Conservation (phyloP, 2,888 invertebrate species). For the Emmelina monodactyla region DNA sequence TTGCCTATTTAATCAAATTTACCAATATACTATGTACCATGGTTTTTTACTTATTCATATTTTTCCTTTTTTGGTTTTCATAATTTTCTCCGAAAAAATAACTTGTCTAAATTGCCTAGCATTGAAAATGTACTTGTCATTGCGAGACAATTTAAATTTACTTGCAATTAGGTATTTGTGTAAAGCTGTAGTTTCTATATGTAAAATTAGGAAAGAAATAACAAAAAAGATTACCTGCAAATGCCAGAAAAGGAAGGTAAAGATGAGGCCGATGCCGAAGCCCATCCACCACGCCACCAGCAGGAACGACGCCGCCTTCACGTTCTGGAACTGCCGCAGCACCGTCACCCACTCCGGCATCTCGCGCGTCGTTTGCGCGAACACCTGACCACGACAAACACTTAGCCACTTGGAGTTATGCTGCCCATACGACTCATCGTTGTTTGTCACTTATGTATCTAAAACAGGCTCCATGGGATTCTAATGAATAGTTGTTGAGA, state of each 20-base stretch:
- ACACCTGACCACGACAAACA: slow-evolving; percentile 59
- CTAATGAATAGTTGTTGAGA: slow-evolving; percentile 12
- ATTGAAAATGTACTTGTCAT: too few species aligned
- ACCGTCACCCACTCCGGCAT: slow-evolving; percentile 96
- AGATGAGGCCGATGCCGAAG: slow-evolving; percentile 97
- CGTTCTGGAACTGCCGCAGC: slow-evolving; percentile 85
- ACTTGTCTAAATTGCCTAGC: too few species aligned
- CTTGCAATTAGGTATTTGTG: too few species aligned
- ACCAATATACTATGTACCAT: too few species aligned
- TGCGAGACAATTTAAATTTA: too few species aligned
- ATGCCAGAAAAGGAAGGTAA: slow-evolving; percentile 99
- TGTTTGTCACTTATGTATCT: background rate
- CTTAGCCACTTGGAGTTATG: slow-evolving; percentile 73
- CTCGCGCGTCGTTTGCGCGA: slow-evolving; percentile 88
- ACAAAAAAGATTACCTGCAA: slow-evolving; percentile 75
- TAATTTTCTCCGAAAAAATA: too few species aligned
- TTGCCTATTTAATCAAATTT: too few species aligned
- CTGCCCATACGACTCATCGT: background rate
- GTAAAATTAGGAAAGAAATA: slow-evolving; percentile 35
- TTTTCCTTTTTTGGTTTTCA: background rate
- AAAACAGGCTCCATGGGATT: too few species aligned
- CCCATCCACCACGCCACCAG: slow-evolving; percentile 99
- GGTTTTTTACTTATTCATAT: too few species aligned
- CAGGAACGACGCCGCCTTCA: slow-evolving; percentile 91
- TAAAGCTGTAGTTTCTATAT: too few species aligned